Evolutionary conservation across 1,140 invertebrate species (phyloP), one percentile per base, ranked within the genome.

Genomic region (Sitodiplosis mosellana): DNA sequence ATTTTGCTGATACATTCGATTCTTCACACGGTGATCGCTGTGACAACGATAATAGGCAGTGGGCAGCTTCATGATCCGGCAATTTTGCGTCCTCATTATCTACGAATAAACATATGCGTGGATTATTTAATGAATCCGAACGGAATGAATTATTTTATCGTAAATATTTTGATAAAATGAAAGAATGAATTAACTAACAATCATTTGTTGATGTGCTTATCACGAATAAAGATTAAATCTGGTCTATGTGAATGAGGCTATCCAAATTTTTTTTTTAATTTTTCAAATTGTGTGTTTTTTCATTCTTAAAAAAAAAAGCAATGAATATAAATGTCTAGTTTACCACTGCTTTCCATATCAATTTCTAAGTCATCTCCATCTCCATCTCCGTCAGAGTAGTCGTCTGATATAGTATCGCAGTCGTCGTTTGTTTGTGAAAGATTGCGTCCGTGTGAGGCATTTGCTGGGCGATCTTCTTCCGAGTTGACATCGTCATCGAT

Each of bases 61-160:
- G 78, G 0, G 87, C 88, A 2, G 87, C 87, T 68, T 93, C 89
- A 54, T 87, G 82, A 60, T 92, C 87, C 51, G 82, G 72, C 44
- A 76, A 59, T 55, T 74, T 74, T 46, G 63, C 71, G 20, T 69
- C 67, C 54, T 74, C 72, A 2, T 71, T 72, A 57, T 73, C 72
- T 75, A 60, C 17, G 49, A 54, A 53, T 18, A n/a, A 46, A 33
- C 22, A 44, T n/a, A n/a, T n/a, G n/a, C n/a, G n/a, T n/a, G n/a
- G n/a, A n/a, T n/a, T n/a, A n/a, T n/a, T n/a, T n/a, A n/a, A n/a
- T n/a, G n/a, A n/a, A n/a, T n/a, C n/a, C n/a, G n/a, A n/a, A n/a
- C n/a, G n/a, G n/a, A n/a, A n/a, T n/a, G n/a, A n/a, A n/a, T n/a
- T n/a, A n/a, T n/a, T n/a, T n/a, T n/a, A n/a, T n/a, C n/a, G n/a